These are phyloP conservation scores for Limnothrissa miodon DNA, from an alignment of 2,113 vertebrate genomes.

Conservation along the genomic window DNA sequence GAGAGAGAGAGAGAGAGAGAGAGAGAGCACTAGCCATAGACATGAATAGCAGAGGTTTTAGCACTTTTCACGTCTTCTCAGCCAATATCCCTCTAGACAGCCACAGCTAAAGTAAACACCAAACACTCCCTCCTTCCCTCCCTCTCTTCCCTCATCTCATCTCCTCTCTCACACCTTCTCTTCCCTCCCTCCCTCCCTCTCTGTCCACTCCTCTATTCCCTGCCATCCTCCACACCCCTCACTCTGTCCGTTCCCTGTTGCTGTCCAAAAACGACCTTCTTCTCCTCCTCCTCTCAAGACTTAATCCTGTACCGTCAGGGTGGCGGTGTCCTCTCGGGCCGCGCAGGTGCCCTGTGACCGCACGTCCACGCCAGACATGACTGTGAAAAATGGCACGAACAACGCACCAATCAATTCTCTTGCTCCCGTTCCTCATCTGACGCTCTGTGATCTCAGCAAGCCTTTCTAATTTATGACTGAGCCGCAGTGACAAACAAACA, in stretches of 20 bases:
- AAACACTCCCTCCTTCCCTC: too few relatives aligned
- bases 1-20: not conserved
- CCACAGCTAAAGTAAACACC: not conserved
- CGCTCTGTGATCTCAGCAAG: conserved; percentile 24
- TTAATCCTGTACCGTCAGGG: conserved; percentile 12
- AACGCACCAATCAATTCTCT: conserved; percentile 30
- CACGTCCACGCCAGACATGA: not conserved
- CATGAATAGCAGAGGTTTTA: not conserved
- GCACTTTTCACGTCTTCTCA: not conserved
- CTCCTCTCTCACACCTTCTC: not conserved
- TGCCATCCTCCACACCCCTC: not conserved
- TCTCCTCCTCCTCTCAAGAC: conserved; percentile 3
- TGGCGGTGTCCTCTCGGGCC: not conserved
- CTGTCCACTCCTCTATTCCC: not conserved
- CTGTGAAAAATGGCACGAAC: conserved; percentile 30
- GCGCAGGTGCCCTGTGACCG: not conserved
- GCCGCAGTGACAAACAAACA: conserved; percentile 6
- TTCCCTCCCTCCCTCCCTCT: not conserved
- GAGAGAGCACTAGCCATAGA: not conserved
- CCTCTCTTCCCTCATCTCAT: not conserved
- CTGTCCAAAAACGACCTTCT: not conserved
- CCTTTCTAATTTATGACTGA: conserved; percentile 28
- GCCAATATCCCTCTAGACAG: not conserved
- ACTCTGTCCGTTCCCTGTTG: not conserved
- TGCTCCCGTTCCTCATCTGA: not conserved